phyloP scores from a whole-genome alignment of 2,113 vertebrate species.

The Mystacornis crossleyi region DNA sequence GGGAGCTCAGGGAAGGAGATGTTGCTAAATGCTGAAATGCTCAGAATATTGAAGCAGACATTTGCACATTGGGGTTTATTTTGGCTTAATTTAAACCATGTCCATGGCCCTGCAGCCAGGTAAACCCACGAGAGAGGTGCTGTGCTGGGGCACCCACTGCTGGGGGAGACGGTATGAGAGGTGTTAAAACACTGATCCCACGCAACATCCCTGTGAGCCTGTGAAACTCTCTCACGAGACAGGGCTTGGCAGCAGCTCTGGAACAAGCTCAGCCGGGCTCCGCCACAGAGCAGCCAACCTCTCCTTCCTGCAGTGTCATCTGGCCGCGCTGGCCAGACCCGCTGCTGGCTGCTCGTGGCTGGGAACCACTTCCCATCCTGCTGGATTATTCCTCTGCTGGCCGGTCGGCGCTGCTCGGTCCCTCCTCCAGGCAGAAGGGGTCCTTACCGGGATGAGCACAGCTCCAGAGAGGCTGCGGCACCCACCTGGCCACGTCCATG shows the following conservation, averaged over 20 bases:
- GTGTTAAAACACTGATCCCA: not conserved
- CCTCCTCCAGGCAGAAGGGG: not conserved
- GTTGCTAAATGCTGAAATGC: not conserved
- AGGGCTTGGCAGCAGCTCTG: not conserved
- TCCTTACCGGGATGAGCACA: fast-evolving
- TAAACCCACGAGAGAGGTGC: not conserved
- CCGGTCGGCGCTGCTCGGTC: fast-evolving
- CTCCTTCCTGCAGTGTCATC: constrained; percentile 38
- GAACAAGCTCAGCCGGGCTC: not conserved
- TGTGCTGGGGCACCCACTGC: not conserved
- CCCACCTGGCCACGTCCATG: fast-evolving
- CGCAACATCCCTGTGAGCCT: fast-evolving
- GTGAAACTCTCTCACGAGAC: not conserved
- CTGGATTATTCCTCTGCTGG: not conserved
- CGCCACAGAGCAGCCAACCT: not conserved
- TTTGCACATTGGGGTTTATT: not conserved
- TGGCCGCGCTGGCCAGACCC: not conserved
- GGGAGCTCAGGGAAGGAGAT: not conserved
- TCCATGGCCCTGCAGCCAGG: not conserved
- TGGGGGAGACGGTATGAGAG: not conserved
- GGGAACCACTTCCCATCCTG: constrained; percentile 15
- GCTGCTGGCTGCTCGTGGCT: not conserved
- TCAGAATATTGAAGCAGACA: not conserved
- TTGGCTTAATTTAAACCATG: not conserved
- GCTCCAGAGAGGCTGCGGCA: not conserved